phyloP scores from a whole-genome alignment of 1,140 invertebrate genomes.

The Tetragnatha versicolor region DNA sequence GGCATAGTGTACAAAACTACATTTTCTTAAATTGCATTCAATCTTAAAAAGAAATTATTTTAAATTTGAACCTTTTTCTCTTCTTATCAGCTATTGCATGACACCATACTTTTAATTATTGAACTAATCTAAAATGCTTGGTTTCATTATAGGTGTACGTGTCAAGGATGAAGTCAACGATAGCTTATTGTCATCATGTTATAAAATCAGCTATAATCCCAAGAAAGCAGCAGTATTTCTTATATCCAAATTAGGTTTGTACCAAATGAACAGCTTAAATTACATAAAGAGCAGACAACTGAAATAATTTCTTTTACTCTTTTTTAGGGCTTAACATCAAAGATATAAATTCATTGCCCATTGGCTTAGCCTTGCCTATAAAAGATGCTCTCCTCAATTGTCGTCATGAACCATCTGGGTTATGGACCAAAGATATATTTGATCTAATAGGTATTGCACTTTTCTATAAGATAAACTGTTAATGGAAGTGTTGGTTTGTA shows the following conservation, averaged over 20 bases:
- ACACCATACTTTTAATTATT: not conserved
- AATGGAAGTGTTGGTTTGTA: no score
- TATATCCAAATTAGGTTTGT: constrained; percentile 26
- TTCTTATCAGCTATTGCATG: no score
- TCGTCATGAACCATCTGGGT: constrained; percentile 76
- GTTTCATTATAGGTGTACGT: constrained; percentile 9
- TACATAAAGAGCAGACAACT: no score
- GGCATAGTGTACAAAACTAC: no score
- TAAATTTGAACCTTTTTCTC: no score
- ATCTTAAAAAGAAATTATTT: no score
- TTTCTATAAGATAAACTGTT: no score
- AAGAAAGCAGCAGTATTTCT: constrained; percentile 36
- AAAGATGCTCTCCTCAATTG: constrained; percentile 78
- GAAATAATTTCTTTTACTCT: no score
- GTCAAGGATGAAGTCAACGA: constrained; percentile 12
- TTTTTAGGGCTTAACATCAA: constrained; percentile 70
- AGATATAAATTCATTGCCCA: constrained; percentile 78
- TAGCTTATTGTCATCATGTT: constrained; percentile 23
- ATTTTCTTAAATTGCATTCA: no score
- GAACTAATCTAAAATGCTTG: not conserved
- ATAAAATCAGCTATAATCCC: constrained; percentile 7
- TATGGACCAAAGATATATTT: constrained; percentile 80
- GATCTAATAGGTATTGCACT: constrained; percentile 77
- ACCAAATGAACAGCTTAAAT: not conserved
- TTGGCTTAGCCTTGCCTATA: constrained; percentile 77